Conservation (phyloP, 2,113 vertebrate species). For the Stigmatopora argus region DNA sequence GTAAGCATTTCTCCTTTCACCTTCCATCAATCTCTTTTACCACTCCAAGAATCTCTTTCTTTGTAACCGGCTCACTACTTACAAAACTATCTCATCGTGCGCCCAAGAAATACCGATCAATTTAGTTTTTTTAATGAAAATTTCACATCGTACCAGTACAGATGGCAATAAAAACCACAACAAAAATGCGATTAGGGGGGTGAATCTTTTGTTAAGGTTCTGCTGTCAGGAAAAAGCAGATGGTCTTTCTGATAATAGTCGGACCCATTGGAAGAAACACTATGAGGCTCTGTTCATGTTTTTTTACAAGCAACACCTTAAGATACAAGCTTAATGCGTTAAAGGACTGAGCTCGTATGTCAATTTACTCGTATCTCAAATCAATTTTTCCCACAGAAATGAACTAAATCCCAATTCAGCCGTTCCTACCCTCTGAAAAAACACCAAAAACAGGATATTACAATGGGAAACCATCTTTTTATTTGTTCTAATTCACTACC, state of each 20-base stretch:
- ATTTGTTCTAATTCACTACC: no score
- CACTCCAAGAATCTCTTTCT: background rate
- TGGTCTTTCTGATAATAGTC: conserved; percentile 37
- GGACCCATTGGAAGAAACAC: conserved; percentile 43
- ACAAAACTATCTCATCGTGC: background rate
- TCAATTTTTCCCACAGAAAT: no score
- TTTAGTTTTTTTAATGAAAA: background rate
- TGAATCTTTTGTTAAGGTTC: conserved; percentile 10
- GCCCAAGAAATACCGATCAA: background rate
- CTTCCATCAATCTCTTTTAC: background rate
- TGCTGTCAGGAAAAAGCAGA: conserved; percentile 9
- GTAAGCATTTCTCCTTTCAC: conserved; percentile 67
- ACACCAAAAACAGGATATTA: no score
- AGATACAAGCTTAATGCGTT: no score
- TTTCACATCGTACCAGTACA: background rate
- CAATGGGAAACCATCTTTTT: no score
- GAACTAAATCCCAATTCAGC: no score
- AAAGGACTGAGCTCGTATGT: no score
- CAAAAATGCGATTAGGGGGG: conserved; percentile 3
- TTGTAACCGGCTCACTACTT: background rate
- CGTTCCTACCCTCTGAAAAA: no score
- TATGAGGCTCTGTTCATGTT: conserved; percentile 31
- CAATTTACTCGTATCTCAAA: no score
- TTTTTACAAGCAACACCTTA: no score
- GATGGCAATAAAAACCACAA: conserved; percentile 18